A percentile compares a stretch with the other conserved stretches of the same genome.
These are phyloP conservation scores for Glaucidium brasilianum DNA, from an alignment of 2,113 vertebrate genomes.

Conservation along the genomic window DNA sequence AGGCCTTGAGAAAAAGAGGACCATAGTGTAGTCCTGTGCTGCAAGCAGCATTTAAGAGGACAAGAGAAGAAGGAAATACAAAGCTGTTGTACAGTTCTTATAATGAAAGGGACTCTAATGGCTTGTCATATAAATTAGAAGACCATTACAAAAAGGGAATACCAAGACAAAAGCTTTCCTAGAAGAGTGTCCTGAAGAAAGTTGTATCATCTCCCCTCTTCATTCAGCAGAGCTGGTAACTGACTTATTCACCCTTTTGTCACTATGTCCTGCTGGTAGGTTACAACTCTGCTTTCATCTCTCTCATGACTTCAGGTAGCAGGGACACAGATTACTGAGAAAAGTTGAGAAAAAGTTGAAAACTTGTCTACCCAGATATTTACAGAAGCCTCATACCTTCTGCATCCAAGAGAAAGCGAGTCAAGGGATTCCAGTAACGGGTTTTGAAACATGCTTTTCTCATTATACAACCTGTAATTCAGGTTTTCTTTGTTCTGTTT, in stretches of 20 bases:
- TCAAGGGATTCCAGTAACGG: not conserved
- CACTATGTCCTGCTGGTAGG: not conserved
- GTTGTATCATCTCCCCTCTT: not conserved
- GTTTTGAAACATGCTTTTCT: not conserved
- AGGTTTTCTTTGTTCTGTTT: not conserved
- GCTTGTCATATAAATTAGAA: not conserved
- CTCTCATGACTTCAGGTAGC: not conserved
- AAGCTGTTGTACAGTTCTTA: not conserved
- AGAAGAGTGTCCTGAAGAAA: not conserved
- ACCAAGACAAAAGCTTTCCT: not conserved
- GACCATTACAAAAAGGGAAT: not conserved
- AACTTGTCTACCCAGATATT: not conserved
- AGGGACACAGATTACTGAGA: not conserved
- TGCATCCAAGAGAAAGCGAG: not conserved
- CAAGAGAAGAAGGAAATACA: not conserved
- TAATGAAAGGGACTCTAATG: not conserved
- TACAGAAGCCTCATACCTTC: not conserved
- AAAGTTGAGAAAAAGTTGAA: not conserved
- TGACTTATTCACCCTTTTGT: not conserved
- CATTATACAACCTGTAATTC: not conserved
- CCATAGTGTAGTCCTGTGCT: fast-evolving
- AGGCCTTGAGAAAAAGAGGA: not conserved
- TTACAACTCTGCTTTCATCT: not conserved
- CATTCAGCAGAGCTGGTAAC: not conserved
- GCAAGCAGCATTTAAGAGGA: not conserved